These are phyloP conservation scores for Argentina silus DNA, from an alignment of 2,797 vertebrate species.

Conservation along the genomic window DNA sequence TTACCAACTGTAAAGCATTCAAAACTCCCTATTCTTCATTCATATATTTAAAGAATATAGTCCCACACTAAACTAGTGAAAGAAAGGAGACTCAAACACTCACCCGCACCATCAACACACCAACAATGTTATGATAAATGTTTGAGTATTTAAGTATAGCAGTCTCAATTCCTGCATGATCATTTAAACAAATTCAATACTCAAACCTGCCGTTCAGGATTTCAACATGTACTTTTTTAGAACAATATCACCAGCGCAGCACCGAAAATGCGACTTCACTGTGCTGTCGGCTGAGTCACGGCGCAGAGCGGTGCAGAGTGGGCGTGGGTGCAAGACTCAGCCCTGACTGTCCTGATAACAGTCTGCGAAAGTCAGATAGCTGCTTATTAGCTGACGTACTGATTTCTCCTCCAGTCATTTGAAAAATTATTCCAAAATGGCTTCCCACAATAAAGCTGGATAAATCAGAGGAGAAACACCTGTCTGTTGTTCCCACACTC, in stretches of 20 bases:
- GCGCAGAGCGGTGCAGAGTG: background rate
- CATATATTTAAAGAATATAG: too few species aligned
- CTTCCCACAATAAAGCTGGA: background rate
- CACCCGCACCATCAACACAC: too few species aligned
- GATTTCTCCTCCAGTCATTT: background rate
- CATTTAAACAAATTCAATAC: background rate
- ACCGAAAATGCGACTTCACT: background rate
- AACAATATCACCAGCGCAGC: background rate
- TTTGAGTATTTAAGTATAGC: background rate
- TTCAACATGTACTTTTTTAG: background rate
- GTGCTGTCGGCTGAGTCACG: background rate
- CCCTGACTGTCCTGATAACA: background rate
- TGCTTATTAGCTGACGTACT: background rate
- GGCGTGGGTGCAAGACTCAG: background rate
- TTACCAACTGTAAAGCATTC: too few species aligned
- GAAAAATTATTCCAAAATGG: slow-evolving; percentile 12
- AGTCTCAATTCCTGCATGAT: background rate
- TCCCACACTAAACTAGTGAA: background rate
- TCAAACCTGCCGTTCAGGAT: background rate
- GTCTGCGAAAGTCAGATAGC: too few species aligned
- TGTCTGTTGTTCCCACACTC: background rate
- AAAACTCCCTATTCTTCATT: too few species aligned
- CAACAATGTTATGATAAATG: background rate
- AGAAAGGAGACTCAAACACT: too few species aligned
- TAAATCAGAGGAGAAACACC: background rate